Percentiles rank a stretch among this genome's conserved stretches.
These are phyloP conservation scores for Pseudomyrmex sp. DNA, from an alignment of 1,140 invertebrate species.

Conservation along the genomic window DNA sequence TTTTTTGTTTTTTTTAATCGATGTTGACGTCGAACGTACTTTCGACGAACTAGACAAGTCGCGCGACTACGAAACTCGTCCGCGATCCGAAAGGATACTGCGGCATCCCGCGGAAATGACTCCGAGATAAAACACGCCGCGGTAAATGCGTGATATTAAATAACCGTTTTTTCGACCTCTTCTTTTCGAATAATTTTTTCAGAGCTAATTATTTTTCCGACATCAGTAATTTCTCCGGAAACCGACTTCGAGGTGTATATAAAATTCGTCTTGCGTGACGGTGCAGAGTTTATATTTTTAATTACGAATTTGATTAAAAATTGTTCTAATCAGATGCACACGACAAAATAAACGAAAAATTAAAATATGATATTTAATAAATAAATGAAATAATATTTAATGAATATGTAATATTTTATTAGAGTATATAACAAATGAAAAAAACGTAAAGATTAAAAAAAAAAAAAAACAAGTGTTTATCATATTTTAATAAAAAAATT, in stretches of 20 bases:
- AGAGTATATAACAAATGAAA: neutral
- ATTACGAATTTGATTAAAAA: neutral
- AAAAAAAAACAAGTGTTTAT: no score
- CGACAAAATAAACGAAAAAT: no score
- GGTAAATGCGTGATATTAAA: slow-evolving; percentile 64
- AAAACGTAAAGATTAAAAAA: no score
- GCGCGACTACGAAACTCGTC: neutral
- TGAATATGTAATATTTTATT: neutral
- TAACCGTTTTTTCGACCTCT: slow-evolving; percentile 36
- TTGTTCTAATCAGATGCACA: no score
- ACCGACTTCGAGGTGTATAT: no score
- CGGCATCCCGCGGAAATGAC: slow-evolving; percentile 76
- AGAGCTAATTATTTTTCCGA: no score
- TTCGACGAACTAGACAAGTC: slow-evolving; percentile 11
- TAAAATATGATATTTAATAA: neutral
- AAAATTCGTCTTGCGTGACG: no score
- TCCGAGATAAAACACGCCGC: slow-evolving; percentile 68
- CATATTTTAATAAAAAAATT: no score
- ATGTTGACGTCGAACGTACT: slow-evolving; percentile 9
- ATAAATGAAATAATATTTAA: neutral
- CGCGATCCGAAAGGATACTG: slow-evolving; percentile 72
- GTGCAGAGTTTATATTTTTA: neutral
- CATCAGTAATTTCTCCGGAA: no score
- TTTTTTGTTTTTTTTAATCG: no score
- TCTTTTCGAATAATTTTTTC: neutral